Conservation (phyloP, 1,140 invertebrate genomes). For the Portunus trituberculatus region DNA sequence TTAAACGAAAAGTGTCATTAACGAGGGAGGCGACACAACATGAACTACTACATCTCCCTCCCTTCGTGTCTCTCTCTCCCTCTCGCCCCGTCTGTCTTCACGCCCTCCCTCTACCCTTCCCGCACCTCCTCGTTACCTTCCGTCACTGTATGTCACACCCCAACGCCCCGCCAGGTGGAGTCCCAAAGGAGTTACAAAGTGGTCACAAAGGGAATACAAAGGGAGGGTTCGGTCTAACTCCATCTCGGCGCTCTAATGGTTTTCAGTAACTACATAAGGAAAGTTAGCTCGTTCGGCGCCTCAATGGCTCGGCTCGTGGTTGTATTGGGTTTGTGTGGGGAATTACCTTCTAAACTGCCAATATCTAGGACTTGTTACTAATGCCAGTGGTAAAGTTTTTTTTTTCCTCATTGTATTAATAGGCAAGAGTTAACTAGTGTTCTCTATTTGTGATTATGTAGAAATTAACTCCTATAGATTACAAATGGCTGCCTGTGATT, state of each 20-base stretch:
- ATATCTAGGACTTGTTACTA: too few species aligned
- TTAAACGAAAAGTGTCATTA: constrained; percentile 11
- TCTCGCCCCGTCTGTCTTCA: background rate
- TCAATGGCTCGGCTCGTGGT: background rate
- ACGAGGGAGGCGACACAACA: background rate
- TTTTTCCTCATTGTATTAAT: too few species aligned
- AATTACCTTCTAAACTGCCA: too few species aligned
- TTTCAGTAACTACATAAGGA: background rate
- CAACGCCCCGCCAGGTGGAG: background rate
- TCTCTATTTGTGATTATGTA: too few species aligned
- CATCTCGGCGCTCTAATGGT: background rate
- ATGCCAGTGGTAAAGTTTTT: too few species aligned
- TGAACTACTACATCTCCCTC: background rate
- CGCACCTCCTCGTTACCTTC: background rate
- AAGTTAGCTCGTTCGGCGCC: background rate
- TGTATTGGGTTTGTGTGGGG: background rate
- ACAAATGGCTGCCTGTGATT: too few species aligned
- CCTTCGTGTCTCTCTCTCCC: background rate
- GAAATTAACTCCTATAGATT: too few species aligned
- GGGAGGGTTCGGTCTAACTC: background rate
- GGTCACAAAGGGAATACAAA: background rate
- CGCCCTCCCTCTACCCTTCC: background rate
- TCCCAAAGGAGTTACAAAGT: background rate
- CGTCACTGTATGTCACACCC: background rate
- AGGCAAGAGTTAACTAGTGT: too few species aligned